Evolutionary conservation across 2,888 invertebrate genomes (phyloP).

Genomic region (Sicus ferrugineus): DNA sequence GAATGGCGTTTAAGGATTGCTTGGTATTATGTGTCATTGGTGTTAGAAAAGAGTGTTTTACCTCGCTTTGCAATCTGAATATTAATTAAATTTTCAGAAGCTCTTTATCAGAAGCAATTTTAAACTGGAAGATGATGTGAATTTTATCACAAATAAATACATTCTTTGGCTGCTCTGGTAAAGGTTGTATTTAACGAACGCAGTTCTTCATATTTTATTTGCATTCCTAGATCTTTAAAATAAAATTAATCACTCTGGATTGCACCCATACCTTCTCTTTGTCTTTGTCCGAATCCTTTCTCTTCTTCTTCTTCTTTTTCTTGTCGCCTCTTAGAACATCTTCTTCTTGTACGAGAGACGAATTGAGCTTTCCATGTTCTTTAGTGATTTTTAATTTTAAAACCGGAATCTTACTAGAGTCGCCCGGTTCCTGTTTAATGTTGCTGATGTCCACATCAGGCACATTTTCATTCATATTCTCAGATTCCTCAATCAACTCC

Average conservation of each 20-base stretch:
- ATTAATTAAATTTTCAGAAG: too few species aligned
- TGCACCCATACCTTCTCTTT: conserved; percentile 31
- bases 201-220: neutral
- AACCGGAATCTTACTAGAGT: conserved; percentile 45
- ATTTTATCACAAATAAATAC: too few species aligned
- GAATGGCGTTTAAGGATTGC: too few species aligned
- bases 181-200: too few species aligned
- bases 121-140: too few species aligned
- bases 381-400: conserved; percentile 63
- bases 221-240: too few species aligned
- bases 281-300: conserved; percentile 51
- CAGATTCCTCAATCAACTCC: conserved; percentile 40
- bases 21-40: too few species aligned
- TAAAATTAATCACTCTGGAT: neutral
- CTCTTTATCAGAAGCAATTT: too few species aligned
- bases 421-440: conserved; percentile 38
- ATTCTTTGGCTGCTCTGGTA: too few species aligned
- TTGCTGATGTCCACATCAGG: conserved; percentile 8
- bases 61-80: too few species aligned
- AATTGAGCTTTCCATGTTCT: conserved; percentile 62
- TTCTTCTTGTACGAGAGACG: conserved; percentile 58
- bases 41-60: too few species aligned
- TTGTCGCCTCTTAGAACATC: conserved; percentile 47
- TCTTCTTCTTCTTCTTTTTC: conserved; percentile 57
- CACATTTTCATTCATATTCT: neutral